phyloP scores from a whole-genome alignment of 2,113 vertebrate species.

The Cyanoliseus patagonus region DNA sequence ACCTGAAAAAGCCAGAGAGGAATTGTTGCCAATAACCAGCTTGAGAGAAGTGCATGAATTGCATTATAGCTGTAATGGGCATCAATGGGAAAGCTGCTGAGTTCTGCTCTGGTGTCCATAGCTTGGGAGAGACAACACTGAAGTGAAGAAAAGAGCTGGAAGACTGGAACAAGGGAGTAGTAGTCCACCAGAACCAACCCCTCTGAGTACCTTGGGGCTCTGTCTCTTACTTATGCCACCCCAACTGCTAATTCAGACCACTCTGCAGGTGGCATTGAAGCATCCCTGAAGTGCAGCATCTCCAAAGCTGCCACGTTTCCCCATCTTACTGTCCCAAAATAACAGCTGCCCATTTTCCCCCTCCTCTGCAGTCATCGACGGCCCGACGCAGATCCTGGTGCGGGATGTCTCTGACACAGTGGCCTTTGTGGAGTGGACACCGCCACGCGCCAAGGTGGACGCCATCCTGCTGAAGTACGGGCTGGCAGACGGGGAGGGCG shows the following conservation, averaged over 20 bases:
- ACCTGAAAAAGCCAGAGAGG: neutral
- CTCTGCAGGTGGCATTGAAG: neutral
- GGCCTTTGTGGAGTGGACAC: constrained; percentile 94
- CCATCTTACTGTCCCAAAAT: neutral
- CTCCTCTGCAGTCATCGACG: constrained; percentile 84
- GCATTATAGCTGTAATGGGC: neutral
- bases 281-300: neutral
- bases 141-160: neutral
- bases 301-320: neutral
- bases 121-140: neutral
- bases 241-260: neutral
- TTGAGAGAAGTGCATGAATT: neutral
- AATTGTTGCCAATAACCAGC: neutral
- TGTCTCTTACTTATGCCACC: neutral
- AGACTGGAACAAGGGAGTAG: neutral
- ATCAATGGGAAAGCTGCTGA: neutral
- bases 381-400: constrained; percentile 89
- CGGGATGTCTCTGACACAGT: constrained; percentile 93
- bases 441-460: constrained; percentile 90
- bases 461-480: constrained; percentile 91
- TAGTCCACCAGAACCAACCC: neutral
- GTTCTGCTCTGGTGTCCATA: neutral
- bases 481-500: constrained; percentile 83
- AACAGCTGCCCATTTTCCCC: neutral
- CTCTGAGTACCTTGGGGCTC: neutral